These are phyloP conservation scores for Pseudochaenichthys georgianus DNA, from an alignment of 2,797 vertebrate genomes.

Conservation along the genomic window DNA sequence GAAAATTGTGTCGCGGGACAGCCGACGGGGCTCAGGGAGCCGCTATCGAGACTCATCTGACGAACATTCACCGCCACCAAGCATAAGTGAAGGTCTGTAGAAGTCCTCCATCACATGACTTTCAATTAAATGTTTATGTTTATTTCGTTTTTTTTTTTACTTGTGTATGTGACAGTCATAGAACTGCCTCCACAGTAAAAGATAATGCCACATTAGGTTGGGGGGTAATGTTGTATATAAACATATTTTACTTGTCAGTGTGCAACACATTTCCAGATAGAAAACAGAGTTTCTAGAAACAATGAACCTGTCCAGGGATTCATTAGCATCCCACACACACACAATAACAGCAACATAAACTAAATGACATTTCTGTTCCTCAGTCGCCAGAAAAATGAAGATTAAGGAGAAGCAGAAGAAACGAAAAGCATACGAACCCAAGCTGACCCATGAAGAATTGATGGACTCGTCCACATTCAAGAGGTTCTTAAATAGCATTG, in stretches of 20 bases:
- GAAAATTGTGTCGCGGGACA: constrained; percentile 88
- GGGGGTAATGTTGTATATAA: not conserved
- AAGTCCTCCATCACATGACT: not conserved
- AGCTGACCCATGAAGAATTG: constrained; percentile 97
- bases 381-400: constrained; percentile 97
- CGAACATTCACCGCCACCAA: constrained; percentile 93
- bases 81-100: constrained; percentile 89
- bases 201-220: not conserved
- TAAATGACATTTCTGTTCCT: not conserved
- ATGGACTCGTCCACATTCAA: constrained; percentile 99
- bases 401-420: constrained; percentile 97
- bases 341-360: not conserved
- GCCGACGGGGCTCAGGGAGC: constrained; percentile 90
- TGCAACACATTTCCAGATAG: not conserved
- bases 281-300: not conserved
- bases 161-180: not conserved
- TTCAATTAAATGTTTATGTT: not conserved
- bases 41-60: constrained; percentile 93
- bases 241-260: not conserved
- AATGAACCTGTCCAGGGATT: not conserved
- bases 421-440: constrained; percentile 97
- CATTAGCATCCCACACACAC: not conserved
- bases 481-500: constrained; percentile 92
- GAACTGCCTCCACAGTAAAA: not conserved
- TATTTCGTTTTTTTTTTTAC: not conserved